Percentiles rank a stretch among this genome's conserved stretches.
Evolutionary conservation across 2,113 vertebrate species (phyloP).

Genomic region (Alouatta palliata): DNA sequence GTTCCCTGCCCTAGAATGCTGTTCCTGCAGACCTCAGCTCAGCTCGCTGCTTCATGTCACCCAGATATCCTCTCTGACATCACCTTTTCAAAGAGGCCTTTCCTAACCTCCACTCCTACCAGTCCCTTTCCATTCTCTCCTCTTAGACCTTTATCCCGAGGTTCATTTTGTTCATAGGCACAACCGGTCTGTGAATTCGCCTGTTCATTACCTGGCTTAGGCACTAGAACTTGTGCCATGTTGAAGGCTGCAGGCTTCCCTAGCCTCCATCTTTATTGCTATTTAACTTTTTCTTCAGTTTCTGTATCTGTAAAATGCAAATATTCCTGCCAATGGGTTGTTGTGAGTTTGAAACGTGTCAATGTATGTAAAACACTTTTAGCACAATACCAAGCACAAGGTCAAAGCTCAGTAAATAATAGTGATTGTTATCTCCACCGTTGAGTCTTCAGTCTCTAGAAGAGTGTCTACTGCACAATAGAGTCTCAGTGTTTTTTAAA

Average conservation of each 20-base stretch:
- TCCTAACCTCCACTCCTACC: neutral
- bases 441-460: neutral
- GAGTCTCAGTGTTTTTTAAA: neutral
- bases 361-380: no score
- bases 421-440: fast-evolving
- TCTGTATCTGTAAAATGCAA: neutral
- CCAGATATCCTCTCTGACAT: no score
- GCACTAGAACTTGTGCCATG: neutral
- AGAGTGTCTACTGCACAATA: neutral
- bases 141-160: neutral
- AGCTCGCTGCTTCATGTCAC: no score
- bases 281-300: neutral
- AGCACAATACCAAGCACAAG: neutral
- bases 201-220: neutral
- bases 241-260: neutral
- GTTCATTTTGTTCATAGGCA: neutral
- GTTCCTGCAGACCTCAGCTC: no score
- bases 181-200: neutral
- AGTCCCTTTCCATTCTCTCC: no score
- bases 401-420: neutral
- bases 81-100: no score
- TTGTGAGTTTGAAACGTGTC: neutral
- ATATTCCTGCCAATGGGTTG: neutral
- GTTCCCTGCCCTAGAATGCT: neutral
- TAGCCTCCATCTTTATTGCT: neutral